Base-by-base conservation (phyloP, 2,113 vertebrate genomes). In the Formicarius rufipectus region DNA sequence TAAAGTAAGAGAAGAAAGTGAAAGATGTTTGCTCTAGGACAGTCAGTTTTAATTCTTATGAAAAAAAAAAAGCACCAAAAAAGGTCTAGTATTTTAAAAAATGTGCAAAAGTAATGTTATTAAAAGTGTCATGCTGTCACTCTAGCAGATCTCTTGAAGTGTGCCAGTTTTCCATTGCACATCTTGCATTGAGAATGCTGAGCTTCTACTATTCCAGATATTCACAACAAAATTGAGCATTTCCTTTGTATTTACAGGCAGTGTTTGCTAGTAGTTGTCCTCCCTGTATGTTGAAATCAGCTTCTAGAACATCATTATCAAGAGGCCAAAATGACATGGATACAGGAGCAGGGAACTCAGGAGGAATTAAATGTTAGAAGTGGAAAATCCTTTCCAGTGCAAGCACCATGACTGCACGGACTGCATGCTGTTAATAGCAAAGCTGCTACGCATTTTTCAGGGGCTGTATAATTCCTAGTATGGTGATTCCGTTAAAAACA, bases 1-100 rank as follows among this genome's bases (percentile, higher is more conserved):
- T 25, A 52, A 89, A 83, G 35, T 52, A 88, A 31, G 7, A 6
- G 14, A 81, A 68, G 67, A 90, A 55, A 77, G 31, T 44, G 39
- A 83, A 90, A 90, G 50, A 59, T 63, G 23, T 25, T 11, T 90
- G 63, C 33, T 39, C 35, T 66, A 39, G 50, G 52, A 66, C 13
- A 49, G 35, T 40, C 19, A 58, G 19, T 40, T 58, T 94, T 20
- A 83, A 77, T 64, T 77, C 33, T 60, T 44, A 45, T 0, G 0
- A 40, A n/a, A 12, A 22, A 56, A 76, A 15, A 73, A 9, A 21
- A 30, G 20, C 21, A n/a, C 3, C 4, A 3, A 0, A 55, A 67
- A 53, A 86, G 14, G 12, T 6, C 50, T 16, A 27, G 4, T n/a
- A 59, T 81, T 45, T 42, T 11, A 52, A 52, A 55, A 52, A 27